A percentile compares a stretch with the other conserved stretches of the same genome.
phyloP scores from a whole-genome alignment of 2,113 vertebrate species.

The Megaleporinus macrocephalus region DNA sequence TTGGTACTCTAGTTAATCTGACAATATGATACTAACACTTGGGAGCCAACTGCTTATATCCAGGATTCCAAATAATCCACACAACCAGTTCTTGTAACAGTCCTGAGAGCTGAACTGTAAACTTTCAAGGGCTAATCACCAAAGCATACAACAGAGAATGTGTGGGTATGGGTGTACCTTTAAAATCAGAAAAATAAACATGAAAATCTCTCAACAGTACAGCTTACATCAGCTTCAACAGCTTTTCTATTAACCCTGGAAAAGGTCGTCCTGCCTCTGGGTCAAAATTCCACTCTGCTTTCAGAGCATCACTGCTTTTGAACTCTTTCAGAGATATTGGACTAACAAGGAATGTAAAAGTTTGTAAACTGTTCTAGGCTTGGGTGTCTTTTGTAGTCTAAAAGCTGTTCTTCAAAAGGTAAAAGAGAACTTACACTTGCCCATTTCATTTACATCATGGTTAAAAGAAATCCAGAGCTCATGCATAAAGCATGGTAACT shows the following conservation, averaged over 20 bases:
- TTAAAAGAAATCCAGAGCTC: no score
- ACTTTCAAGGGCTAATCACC: background rate
- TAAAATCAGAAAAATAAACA: background rate
- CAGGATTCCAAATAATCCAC: conserved; percentile 12
- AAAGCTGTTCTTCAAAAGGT: no score
- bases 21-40: conserved; percentile 39
- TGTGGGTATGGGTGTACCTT: background rate
- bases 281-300: no score
- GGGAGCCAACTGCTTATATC: conserved; percentile 1
- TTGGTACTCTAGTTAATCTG: background rate
- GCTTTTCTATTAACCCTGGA: no score
- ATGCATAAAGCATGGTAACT: no score
- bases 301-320: background rate
- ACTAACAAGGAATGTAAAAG: background rate
- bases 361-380: background rate
- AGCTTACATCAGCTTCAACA: background rate
- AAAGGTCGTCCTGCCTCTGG: no score
- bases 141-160: background rate
- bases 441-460: background rate
- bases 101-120: background rate
- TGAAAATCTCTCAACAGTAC: background rate
- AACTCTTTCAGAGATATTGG: background rate
- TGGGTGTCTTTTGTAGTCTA: no score
- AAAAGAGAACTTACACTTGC: background rate
- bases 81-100: background rate